Conservation (phyloP, 2,888 invertebrate species). For the Torymus tubicola region DNA sequence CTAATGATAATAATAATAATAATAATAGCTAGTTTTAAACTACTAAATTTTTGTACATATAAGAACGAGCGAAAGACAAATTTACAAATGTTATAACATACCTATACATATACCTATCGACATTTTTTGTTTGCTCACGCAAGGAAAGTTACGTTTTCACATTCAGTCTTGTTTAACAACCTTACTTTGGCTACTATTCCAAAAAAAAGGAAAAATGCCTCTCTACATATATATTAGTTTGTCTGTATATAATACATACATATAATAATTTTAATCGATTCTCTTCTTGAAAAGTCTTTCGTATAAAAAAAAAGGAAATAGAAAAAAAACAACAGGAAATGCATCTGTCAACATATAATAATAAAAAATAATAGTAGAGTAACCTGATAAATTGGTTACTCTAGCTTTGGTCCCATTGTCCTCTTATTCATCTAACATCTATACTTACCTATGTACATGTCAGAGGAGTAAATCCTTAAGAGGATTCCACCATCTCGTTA, state of each 20-base stretch:
- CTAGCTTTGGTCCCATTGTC: constrained; percentile 33
- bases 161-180: constrained; percentile 49
- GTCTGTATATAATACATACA: too few species aligned
- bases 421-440: not conserved
- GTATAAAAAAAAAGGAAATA: not conserved
- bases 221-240: too few species aligned
- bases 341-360: not conserved
- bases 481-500: too few species aligned
- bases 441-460: constrained; percentile 4
- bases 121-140: constrained; percentile 19
- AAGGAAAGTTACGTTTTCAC: constrained; percentile 34
- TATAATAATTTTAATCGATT: too few species aligned
- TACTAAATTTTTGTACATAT: too few species aligned
- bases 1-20: too few species aligned
- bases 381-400: not conserved
- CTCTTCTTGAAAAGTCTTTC: not conserved
- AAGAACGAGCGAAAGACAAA: too few species aligned
- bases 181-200: constrained; percentile 33
- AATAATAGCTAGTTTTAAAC: too few species aligned
- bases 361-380: constrained; percentile 4
- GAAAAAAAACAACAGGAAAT: constrained; percentile 1
- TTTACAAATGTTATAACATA: too few species aligned
- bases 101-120: not conserved
- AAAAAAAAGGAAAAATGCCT: too few species aligned
- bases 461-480: not conserved